phyloP scores from a whole-genome alignment of 2,888 invertebrate species.

The Ormia ochracea region DNA sequence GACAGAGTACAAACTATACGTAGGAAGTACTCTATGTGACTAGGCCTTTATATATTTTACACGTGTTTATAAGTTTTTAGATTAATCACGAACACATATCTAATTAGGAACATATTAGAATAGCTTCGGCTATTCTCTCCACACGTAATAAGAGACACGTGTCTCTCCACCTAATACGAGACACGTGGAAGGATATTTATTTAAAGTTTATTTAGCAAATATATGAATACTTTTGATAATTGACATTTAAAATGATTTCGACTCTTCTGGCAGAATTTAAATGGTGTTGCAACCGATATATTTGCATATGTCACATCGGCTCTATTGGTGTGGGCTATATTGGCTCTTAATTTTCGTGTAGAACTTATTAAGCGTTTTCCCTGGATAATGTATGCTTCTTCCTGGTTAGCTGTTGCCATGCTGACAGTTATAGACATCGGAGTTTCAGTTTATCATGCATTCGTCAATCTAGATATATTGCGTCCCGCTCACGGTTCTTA shows the following conservation, averaged over 20 bases:
- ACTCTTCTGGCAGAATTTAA: conserved; percentile 66
- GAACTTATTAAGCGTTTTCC: conserved; percentile 74
- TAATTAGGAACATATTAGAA: too few species aligned
- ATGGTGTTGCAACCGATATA: conserved; percentile 73
- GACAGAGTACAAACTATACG: too few species aligned
- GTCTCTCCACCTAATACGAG: too few species aligned
- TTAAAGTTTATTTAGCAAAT: neutral
- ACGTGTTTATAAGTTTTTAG: too few species aligned
- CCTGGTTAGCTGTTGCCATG: conserved; percentile 77
- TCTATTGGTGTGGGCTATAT: conserved; percentile 72
- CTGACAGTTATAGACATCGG: conserved; percentile 81
- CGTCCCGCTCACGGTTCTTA: conserved; percentile 85
- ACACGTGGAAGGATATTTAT: too few species aligned
- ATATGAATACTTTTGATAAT: neutral
- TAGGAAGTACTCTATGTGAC: too few species aligned
- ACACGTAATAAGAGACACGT: too few species aligned
- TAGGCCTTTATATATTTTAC: too few species aligned
- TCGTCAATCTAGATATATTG: conserved; percentile 78
- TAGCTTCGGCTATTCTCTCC: too few species aligned
- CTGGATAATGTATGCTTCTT: conserved; percentile 76
- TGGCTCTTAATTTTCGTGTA: conserved; percentile 74
- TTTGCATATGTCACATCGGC: conserved; percentile 72
- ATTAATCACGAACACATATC: too few species aligned
- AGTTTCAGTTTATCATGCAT: conserved; percentile 82
- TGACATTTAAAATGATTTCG: neutral